Percentiles rank a stretch among this genome's conserved stretches.
Conservation (phyloP, 1,140 invertebrate genomes). For the Cryptotermes secundus region DNA sequence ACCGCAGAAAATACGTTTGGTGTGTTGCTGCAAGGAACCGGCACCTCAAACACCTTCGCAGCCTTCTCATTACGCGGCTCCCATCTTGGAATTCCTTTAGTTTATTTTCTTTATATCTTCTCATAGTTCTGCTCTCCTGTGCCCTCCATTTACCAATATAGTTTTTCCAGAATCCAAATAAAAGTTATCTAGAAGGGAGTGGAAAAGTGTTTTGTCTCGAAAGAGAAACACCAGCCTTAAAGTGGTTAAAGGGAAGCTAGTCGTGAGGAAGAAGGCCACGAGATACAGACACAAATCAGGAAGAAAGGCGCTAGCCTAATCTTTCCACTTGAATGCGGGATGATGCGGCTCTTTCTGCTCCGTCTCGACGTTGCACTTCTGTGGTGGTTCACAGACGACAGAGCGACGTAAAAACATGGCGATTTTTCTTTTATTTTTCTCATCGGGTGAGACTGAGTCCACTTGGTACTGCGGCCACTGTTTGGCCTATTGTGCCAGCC, state of each 20-base stretch:
- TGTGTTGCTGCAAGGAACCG: no score
- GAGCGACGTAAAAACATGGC: no score
- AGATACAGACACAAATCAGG: background rate
- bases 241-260: background rate
- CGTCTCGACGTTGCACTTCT: background rate
- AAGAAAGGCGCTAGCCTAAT: constrained; percentile 6
- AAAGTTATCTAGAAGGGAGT: background rate
- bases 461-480: no score
- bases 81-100: no score
- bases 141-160: constrained; percentile 6
- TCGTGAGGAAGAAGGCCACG: background rate
- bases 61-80: no score
- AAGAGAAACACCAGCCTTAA: background rate
- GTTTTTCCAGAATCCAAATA: background rate
- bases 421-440: no score
- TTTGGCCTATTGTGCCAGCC: no score
- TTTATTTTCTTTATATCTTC: no score
- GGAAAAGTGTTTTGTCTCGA: background rate
- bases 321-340: background rate
- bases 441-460: no score
- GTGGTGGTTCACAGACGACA: background rate
- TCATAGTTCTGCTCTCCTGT: background rate
- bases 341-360: background rate
- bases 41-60: no score
- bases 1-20: no score